phyloP scores from a whole-genome alignment of 1,140 invertebrate species.

The Drosophila nebulosa region DNA sequence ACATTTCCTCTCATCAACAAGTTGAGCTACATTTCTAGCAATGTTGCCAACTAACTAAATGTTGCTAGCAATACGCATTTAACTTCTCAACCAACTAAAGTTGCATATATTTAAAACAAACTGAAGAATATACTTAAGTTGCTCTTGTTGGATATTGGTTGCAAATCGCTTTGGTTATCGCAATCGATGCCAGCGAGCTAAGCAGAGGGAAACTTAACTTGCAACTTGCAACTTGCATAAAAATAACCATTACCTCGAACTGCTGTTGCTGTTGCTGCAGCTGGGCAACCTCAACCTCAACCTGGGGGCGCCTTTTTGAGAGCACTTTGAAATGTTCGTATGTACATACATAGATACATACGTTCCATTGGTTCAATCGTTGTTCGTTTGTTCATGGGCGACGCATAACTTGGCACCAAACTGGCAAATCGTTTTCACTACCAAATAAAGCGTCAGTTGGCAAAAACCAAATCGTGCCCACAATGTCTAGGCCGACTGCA shows the following conservation, averaged over 20 bases:
- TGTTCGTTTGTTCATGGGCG: conserved; percentile 36
- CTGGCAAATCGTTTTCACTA: conserved; percentile 77
- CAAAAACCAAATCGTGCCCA: conserved; percentile 48
- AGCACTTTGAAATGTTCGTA: neutral
- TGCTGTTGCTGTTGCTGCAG: conserved; percentile 10
- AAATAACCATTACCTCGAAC: conserved; percentile 3
- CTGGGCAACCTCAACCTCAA: conserved; percentile 10
- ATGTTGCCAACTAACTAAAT: neutral
- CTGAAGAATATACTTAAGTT: too few species aligned
- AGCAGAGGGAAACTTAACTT: conserved; percentile 20
- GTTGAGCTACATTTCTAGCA: conserved; percentile 16
- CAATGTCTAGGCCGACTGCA: conserved; percentile 39
- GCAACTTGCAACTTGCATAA: conserved; percentile 5
- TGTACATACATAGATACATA: too few species aligned
- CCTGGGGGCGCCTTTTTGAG: conserved; percentile 17
- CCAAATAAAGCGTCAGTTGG: conserved; percentile 63
- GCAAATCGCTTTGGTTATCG: conserved; percentile 27
- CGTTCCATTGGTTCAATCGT: neutral
- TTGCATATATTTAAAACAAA: too few species aligned
- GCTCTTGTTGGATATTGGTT: too few species aligned
- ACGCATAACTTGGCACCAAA: conserved; percentile 76
- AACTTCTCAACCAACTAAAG: too few species aligned
- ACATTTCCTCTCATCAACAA: conserved; percentile 6
- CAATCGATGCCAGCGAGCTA: conserved; percentile 30
- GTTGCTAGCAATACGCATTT: too few species aligned